Base-by-base conservation (phyloP, 2,888 invertebrate genomes). In the Orthonevra nobilis region DNA sequence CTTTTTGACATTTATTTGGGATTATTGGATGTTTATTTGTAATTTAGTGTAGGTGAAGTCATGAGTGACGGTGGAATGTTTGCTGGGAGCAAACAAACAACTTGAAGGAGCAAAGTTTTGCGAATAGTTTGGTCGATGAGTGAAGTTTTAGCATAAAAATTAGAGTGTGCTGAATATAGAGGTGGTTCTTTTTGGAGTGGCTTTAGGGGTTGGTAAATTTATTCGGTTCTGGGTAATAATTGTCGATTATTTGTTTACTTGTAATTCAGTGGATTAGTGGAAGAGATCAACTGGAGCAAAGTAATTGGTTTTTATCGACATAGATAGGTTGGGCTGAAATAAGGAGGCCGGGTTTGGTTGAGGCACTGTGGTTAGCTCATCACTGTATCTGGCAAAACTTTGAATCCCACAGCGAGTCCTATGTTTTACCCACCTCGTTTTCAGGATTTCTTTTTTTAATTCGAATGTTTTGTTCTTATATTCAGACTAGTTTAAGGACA, bases 1-100 rank as follows among this genome's bases (percentile, higher is more conserved):
- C 73, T 79, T 72, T 79, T 72, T 79, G 79, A 79, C 79, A 73
- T 79, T 79, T 79, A 79, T 79, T 79, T 73, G 73, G 68, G 79
- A 79, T 79, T 79, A 79, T 79, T 73, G 79, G 77, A 77, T 77
- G 77, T 77, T 77, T 77, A 77, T 77, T 72, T 60, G 77, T 72
- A 77, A 77, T 66, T 77, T 72, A 77, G 77, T 77, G 64, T n/a
- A 77, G 77, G 77, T 77, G 77, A 77, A 72, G 77, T 77, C 77
- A 77, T 77, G 77, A 77, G 58, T 77, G 64, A 77, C 72, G 77
- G 52, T 44, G 26, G 32, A 60, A 58, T 77, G 75, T 77, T 70
- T 56, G 73, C 46, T 19, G 26, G 30, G 10, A 26, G 52, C 56
- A 69, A 75, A 61, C 61, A 69, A 52, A 46, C 19, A 52, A 19